Conservation (phyloP, 2,113 vertebrate species). For the Salvelinus sp. region DNA sequence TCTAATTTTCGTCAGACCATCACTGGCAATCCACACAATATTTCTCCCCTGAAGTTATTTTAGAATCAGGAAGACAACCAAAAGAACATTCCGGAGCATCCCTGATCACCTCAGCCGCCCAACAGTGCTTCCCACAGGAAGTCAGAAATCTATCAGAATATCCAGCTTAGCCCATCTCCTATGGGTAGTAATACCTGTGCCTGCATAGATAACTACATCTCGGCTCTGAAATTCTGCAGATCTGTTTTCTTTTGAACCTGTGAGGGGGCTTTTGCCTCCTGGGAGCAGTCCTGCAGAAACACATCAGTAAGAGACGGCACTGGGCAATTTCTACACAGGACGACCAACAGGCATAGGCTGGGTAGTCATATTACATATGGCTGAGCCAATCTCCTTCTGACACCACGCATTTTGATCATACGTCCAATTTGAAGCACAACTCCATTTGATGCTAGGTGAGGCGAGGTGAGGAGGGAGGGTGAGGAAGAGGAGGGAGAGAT, state of each 20-base stretch:
- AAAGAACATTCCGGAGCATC: slow-evolving; percentile 11
- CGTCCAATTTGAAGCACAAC: slow-evolving; percentile 20
- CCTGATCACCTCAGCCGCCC: background rate
- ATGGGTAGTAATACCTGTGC: slow-evolving; percentile 7
- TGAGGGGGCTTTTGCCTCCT: background rate
- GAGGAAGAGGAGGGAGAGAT: slow-evolving; percentile 30
- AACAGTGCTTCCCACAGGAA: slow-evolving; percentile 4
- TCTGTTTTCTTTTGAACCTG: slow-evolving; percentile 4
- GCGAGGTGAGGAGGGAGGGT: slow-evolving; percentile 3
- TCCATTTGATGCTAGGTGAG: slow-evolving; percentile 22
- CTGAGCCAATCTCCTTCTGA: slow-evolving; percentile 26
- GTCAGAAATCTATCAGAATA: slow-evolving; percentile 15
- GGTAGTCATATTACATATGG: slow-evolving; percentile 14
- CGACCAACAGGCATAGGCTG: background rate
- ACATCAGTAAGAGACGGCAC: background rate
- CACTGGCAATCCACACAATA: background rate
- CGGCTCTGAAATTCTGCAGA: background rate
- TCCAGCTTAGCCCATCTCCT: slow-evolving; percentile 11
- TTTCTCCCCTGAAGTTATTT: background rate
- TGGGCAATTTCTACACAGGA: slow-evolving; percentile 1
- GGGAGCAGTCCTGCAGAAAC: slow-evolving; percentile 15
- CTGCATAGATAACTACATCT: slow-evolving; percentile 8
- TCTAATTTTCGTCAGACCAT: background rate
- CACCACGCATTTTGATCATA: slow-evolving; percentile 10
- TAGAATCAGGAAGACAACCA: background rate